These are phyloP conservation scores for Ashinkailepas kermadecensis DNA, from an alignment of 2,888 invertebrate genomes.

Conservation along the genomic window DNA sequence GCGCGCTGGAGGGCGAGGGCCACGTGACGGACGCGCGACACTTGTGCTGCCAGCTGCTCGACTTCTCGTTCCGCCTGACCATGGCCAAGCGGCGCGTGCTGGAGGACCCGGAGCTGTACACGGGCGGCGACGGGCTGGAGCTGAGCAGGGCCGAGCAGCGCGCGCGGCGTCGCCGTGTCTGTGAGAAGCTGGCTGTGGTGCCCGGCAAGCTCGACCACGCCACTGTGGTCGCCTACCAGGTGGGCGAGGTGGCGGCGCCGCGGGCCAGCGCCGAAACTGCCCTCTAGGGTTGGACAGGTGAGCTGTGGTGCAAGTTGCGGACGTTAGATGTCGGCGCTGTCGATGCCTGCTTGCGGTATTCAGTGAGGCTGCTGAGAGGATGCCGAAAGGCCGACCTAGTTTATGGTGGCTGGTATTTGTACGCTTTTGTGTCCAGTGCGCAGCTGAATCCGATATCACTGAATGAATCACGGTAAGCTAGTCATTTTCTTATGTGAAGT, in stretches of 20 bases:
- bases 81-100: conserved; percentile 71
- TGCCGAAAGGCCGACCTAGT: too few relatives aligned
- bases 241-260: conserved; percentile 45
- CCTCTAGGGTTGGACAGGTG: not conserved
- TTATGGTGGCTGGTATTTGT: too few relatives aligned
- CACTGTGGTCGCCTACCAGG: conserved; percentile 69
- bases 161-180: conserved; percentile 57
- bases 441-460: too few relatives aligned
- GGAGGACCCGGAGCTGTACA: conserved; percentile 70
- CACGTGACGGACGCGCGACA: conserved; percentile 41
- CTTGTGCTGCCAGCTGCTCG: conserved; percentile 62
- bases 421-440: too few relatives aligned
- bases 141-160: conserved; percentile 57
- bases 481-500: too few relatives aligned
- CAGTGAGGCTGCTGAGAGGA: too few relatives aligned
- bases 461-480: too few relatives aligned
- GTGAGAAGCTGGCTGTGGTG: conserved; percentile 65
- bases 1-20: conserved; percentile 52
- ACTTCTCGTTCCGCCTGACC: conserved; percentile 70
- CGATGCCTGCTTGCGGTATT: too few relatives aligned
- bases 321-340: too few relatives aligned
- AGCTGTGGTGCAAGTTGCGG: too few relatives aligned
- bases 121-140: conserved; percentile 40
- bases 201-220: conserved; percentile 87
- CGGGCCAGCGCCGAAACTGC: conserved; percentile 8